These are phyloP conservation scores for Gymnocephalus cernua DNA, from an alignment of 2,113 vertebrate genomes.

Conservation along the genomic window DNA sequence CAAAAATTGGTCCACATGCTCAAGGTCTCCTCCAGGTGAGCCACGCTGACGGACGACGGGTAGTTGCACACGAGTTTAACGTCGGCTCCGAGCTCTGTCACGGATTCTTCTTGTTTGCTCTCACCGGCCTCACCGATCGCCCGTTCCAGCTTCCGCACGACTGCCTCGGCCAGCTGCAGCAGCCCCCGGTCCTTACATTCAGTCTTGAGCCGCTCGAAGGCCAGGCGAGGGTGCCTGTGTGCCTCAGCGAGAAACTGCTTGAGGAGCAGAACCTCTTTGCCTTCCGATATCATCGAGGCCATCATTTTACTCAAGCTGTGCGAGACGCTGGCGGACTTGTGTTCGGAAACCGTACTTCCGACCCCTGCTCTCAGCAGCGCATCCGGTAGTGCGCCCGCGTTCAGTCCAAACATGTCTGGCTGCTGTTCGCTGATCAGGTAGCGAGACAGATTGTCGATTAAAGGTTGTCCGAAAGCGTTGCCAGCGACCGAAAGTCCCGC, in stretches of 20 bases:
- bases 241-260: too few species aligned
- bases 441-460: constrained; percentile 11
- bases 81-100: too few species aligned
- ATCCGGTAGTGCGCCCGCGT: background rate
- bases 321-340: background rate
- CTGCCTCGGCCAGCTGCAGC: too few species aligned
- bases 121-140: too few species aligned
- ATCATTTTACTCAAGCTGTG: constrained; percentile 15
- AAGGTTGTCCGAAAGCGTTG: background rate
- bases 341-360: background rate
- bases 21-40: constrained; percentile 24
- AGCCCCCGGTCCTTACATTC: too few species aligned
- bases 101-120: too few species aligned
- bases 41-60: background rate
- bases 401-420: background rate
- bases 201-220: too few species aligned
- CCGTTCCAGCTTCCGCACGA: too few species aligned
- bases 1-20: constrained; percentile 33
- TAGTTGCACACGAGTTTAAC: constrained; percentile 18
- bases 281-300: too few species aligned
- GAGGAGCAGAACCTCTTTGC: too few species aligned
- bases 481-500: background rate
- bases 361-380: background rate
- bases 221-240: too few species aligned
- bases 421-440: background rate